Percentiles rank a stretch among this genome's conserved stretches.
These are phyloP conservation scores for Tetragonula clypearis DNA, from an alignment of 1,140 invertebrate genomes.

Conservation along the genomic window DNA sequence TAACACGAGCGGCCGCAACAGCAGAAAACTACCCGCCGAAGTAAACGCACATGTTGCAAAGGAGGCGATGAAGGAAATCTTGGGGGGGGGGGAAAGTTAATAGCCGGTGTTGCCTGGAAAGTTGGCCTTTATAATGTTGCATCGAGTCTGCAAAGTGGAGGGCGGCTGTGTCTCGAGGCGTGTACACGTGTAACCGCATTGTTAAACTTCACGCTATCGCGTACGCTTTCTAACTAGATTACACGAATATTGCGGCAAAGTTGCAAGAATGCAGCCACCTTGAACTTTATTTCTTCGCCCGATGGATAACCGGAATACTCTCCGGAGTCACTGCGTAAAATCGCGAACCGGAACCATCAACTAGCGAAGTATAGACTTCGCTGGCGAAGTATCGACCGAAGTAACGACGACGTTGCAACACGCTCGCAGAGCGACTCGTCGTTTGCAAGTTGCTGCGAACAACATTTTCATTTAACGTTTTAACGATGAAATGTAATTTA, in stretches of 20 bases:
- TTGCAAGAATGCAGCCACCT: conserved; percentile 5
- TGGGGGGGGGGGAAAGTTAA: neutral
- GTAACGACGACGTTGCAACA: no score
- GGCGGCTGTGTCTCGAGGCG: conserved; percentile 11
- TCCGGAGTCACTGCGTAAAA: neutral
- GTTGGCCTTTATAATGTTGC: conserved; percentile 39
- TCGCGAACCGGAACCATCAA: neutral
- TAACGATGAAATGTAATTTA: no score
- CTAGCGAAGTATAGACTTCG: no score
- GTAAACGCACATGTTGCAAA: neutral
- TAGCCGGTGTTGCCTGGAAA: neutral
- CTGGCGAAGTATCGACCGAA: no score
- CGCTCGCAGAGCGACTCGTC: no score
- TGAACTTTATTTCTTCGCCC: neutral
- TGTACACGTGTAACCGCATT: conserved; percentile 51
- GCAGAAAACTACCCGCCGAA: neutral
- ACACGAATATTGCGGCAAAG: neutral
- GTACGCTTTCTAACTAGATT: conserved; percentile 19
- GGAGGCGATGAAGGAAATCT: conserved; percentile 32
- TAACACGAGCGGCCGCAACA: neutral
- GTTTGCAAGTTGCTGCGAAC: no score
- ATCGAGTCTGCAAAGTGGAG: conserved; percentile 31
- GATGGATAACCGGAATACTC: neutral
- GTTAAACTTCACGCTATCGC: conserved; percentile 54
- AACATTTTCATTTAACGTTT: no score